Evolutionary conservation across 2,888 invertebrate species (phyloP).

Genomic region (Chymomyza procnemis): DNA sequence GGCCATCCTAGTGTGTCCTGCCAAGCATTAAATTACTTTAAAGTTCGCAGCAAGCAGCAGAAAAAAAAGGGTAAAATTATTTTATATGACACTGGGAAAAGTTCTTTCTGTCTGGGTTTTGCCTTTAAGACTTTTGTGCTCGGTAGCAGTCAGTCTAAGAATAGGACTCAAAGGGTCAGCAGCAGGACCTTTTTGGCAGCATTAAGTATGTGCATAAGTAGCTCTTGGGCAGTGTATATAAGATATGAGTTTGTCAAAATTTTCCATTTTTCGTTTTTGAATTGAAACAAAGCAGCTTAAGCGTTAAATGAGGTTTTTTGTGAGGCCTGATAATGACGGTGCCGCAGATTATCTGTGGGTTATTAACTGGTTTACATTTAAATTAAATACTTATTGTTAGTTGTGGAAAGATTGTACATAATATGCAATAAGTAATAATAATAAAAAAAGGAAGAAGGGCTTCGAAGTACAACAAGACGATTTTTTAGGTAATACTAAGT

Average conservation of each 20-base stretch:
- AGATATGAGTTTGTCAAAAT: slow-evolving; percentile 22
- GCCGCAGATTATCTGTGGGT: not conserved
- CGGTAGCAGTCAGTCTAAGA: too few species aligned
- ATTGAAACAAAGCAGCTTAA: slow-evolving; percentile 49
- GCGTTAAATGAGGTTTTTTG: slow-evolving; percentile 24
- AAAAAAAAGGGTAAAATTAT: slow-evolving; percentile 60
- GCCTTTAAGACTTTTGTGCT: slow-evolving; percentile 44
- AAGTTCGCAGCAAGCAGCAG: slow-evolving; percentile 8
- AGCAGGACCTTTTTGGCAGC: not conserved
- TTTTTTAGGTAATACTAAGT: not conserved
- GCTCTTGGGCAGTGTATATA: slow-evolving; percentile 19
- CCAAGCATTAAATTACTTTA: slow-evolving; percentile 63
- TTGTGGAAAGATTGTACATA: not conserved
- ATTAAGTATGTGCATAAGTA: slow-evolving; percentile 14
- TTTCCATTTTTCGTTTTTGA: slow-evolving; percentile 30
- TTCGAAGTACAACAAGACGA: not conserved
- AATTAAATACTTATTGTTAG: not conserved
- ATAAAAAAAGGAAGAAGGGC: not conserved
- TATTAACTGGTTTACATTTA: not conserved
- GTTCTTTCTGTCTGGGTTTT: slow-evolving; percentile 3
- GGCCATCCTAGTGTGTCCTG: slow-evolving; percentile 19
- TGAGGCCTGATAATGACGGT: slow-evolving; percentile 2
- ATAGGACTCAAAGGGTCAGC: too few species aligned
- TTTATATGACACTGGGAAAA: slow-evolving; percentile 37
- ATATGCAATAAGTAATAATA: too few species aligned